Evolutionary conservation across 2,797 vertebrate genomes (phyloP), one percentile per base, ranked within the genome.

Genomic region (Aldrovandia affinis): DNA sequence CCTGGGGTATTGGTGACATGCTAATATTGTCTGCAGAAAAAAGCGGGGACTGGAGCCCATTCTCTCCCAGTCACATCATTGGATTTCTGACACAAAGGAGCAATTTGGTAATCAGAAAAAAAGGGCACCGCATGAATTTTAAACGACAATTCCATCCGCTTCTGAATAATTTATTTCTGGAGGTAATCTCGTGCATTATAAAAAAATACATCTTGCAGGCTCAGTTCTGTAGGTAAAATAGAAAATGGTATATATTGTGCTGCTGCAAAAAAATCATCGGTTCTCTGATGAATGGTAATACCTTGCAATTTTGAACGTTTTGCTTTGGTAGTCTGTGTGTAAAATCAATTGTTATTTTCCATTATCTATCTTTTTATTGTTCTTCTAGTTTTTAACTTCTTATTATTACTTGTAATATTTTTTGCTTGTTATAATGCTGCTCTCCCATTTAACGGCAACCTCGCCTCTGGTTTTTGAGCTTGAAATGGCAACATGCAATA

Each of bases 71-170:
- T 63, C n/a, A 73, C 84, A 82, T 85, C 47, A 79, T 28, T 80
- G 55, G 6, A 81, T 86, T 90, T 90, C 50, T 89, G 80, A 88
- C 6, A 59, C 84, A 87, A 82, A 5, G 0, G 0, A 59, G 20
- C 14, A 85, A 15, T 75, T 84, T 78, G 54, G 30, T 83, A 86
- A 87, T 83, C 33, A 85, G 68, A 68, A 73, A 68, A 63, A 85
- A 85, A 85, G 84, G 84, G 80, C 84, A 83, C 65, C 9, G n/a
- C 82, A n/a, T 86, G 65, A 88, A 85, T 54, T 78, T 85, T 81
- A 86, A 86, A 65, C 5, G 52, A 42, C 0, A 9, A 68, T 18
- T 68, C 83, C 2, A 84, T 86, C 7, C 87, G 2, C 80, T 12
- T 10, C 80, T 88, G 81, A 52, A 81, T 86, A 83, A 65, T 70